A percentile compares a stretch with the other conserved stretches of the same genome.
Evolutionary conservation across 2,113 vertebrate genomes (phyloP).

Genomic region (Python bivittatus): DNA sequence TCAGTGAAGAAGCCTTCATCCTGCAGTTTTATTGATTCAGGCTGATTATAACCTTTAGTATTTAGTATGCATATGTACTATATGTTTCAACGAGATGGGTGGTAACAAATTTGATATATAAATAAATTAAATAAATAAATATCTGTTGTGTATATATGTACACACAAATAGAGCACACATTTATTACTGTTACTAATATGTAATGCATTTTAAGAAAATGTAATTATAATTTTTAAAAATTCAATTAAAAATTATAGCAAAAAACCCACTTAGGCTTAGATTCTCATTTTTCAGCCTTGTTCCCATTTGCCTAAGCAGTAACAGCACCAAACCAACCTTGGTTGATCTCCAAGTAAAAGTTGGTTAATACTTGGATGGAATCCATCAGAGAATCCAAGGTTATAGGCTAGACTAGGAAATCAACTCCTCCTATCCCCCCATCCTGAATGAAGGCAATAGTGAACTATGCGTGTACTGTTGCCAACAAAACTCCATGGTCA

Average conservation of each 20-base stretch:
- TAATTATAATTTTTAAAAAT: not conserved
- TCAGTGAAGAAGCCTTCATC: not conserved
- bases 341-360: not conserved
- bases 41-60: not conserved
- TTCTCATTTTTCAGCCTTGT: not conserved
- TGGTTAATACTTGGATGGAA: not conserved
- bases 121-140: too few species aligned
- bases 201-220: not conserved
- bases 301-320: not conserved
- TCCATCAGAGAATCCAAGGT: not conserved
- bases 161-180: not conserved
- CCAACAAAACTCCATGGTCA: not conserved
- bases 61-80: too few species aligned
- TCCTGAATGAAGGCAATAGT: not conserved
- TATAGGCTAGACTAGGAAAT: not conserved
- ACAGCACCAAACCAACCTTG: not conserved
- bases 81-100: too few species aligned
- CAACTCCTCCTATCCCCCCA: not conserved
- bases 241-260: not conserved
- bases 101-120: too few species aligned
- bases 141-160: too few species aligned
- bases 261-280: not conserved
- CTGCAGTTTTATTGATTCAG: not conserved
- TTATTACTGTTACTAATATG: not conserved
- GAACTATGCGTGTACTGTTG: not conserved